Base-by-base conservation (phyloP, 2,888 invertebrate species). In the Gasteruption jaculator region DNA sequence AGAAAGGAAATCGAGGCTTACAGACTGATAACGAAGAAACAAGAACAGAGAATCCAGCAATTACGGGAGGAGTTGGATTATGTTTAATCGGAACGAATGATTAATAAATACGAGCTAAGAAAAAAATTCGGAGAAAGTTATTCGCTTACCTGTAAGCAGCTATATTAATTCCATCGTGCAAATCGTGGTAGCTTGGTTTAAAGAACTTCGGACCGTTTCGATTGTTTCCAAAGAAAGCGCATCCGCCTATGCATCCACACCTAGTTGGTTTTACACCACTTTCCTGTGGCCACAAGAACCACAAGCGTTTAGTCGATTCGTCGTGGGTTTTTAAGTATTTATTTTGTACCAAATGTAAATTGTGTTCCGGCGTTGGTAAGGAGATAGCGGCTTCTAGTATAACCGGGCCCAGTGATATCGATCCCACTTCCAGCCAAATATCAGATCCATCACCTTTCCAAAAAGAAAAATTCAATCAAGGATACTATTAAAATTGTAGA, bases 171-270 rank as follows among this genome's bases (percentile, higher is more conserved):
- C 90, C 90, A 56, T 91, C 91, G 41, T 81, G 80, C 26, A 88
- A 73, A 72, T 91, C 91, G 43, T 84, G 82, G 18, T 83, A 76
- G 48, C 81, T 85, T 0, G 92, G 91, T 61, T 89, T 88, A 53
- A 96, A 89, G 72, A 95, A 94, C 52, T 83, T 82, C 8, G 81
- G 74, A 0, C 95, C 96, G 67, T 94, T 93, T 60, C 82, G 80
- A 70, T 95, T 95, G 39, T 81, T 83, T 2, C 95, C 97, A 65
- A 97, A 97, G 74, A 99, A 99, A 8, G 79, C 78, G 63, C 94
- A 95, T 0, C 95, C 95, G 3, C 97, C 97, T 20, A 88, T 86
- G 68, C 97, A 99, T 1, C 96, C 97, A 67, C 97, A 99, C 54
- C 86, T 88, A 0, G 80, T 74, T 43, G 77, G 76, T 52, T 82